These are phyloP conservation scores for Bovichtus diacanthus DNA, from an alignment of 2,797 vertebrate species.

Conservation along the genomic window DNA sequence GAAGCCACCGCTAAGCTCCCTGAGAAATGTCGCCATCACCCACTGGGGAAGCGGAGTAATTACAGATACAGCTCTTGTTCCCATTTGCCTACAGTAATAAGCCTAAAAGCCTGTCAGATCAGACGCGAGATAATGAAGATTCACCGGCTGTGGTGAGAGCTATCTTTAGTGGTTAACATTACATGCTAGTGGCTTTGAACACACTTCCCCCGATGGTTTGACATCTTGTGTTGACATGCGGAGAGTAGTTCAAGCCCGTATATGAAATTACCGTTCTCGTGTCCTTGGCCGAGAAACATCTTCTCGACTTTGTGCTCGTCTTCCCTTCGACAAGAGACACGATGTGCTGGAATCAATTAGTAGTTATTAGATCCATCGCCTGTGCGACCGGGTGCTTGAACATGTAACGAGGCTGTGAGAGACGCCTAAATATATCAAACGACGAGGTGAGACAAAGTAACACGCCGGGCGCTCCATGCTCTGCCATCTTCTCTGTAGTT, in stretches of 20 bases:
- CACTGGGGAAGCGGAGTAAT: slow-evolving; percentile 77
- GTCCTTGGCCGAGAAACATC: slow-evolving; percentile 16
- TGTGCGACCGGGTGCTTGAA: not conserved
- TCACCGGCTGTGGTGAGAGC: slow-evolving; percentile 47
- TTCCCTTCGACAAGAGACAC: slow-evolving; percentile 2
- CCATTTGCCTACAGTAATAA: slow-evolving; percentile 77
- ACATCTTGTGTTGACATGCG: slow-evolving; percentile 26
- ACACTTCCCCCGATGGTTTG: slow-evolving; percentile 1
- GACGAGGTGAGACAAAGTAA: not conserved
- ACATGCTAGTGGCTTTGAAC: slow-evolving; percentile 26
- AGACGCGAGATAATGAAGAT: slow-evolving; percentile 71
- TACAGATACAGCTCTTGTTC: slow-evolving; percentile 78
- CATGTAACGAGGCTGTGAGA: not conserved
- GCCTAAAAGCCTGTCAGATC: slow-evolving; percentile 70
- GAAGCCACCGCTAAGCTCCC: slow-evolving; percentile 74
- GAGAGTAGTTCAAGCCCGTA: not conserved
- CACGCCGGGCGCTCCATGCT: not conserved
- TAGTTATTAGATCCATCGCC: not conserved
- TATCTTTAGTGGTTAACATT: slow-evolving; percentile 40
- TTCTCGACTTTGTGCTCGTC: not conserved
- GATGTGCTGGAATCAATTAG: not conserved
- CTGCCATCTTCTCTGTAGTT: not conserved
- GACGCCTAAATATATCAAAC: not conserved
- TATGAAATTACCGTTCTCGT: too few species aligned
- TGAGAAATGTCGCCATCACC: slow-evolving; percentile 73